Evolutionary conservation across 2,888 invertebrate genomes (phyloP), one percentile per base, ranked within the genome.

Genomic region (Leptinotarsa rubiginosa): DNA sequence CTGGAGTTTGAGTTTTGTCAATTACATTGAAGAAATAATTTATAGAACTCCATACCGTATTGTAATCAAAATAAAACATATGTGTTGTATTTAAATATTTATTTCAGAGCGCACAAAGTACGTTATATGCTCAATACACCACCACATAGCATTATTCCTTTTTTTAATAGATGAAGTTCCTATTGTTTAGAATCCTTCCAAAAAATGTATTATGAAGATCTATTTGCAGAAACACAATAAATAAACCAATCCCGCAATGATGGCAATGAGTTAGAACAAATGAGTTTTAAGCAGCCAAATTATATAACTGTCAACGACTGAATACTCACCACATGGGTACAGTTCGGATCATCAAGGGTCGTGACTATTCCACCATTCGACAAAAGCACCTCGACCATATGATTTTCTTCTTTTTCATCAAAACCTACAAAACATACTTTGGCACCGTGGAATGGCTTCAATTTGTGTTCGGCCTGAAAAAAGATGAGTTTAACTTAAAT

Each of bases 361-460:
- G 94, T 92, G 76, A 93, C 91, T 77, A 93, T 93, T 73, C 96
- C 97, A 84, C 96, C 96, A 89, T 97, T 97, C 85, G 93, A 92
- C 82, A 93, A 90, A 75, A 97, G 91, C 81, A 97, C 93, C 86
- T 97, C 96, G 76, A 93, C 93, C 97, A 98, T 97, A 86, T 97
- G 97, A 84, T 92, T 92, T 85, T 94, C 93, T 88, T 98, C 98
- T 83, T 97, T 96, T 75, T 93, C 93, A 3, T 95, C 92, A 89
- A 98, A 98, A 7, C 97, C 97, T 84, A 94, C 91, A 87, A 98
- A 97, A 87, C 95, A 95, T 66, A 98, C 93, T 83, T 92, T 92
- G 73, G 95, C 93, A 47, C 96, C 96, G 86, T 94, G 93, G 87
- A 98, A 97, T 73, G 96, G 96, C 87, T 94, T 95, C 80, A 97